Conservation (phyloP, 2,113 vertebrate genomes). For the Callithrix jacchus region DNA sequence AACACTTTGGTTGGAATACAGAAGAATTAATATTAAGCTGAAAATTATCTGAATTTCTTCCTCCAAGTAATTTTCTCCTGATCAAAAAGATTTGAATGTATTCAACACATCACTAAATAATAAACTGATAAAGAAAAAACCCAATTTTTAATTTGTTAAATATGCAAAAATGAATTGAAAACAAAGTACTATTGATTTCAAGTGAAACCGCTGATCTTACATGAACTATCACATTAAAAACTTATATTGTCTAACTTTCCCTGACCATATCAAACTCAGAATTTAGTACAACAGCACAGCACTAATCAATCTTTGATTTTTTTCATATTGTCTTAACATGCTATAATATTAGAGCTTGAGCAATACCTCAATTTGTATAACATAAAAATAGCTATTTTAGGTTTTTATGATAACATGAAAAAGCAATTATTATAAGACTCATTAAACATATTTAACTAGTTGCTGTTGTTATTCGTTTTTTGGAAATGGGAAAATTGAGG, state of each 20-base stretch:
- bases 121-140: not conserved
- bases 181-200: conserved; percentile 40
- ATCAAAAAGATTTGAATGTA: not conserved
- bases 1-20: not conserved
- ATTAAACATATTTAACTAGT: not conserved
- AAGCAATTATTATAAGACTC: not conserved
- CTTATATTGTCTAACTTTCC: not conserved
- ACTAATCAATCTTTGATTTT: not conserved
- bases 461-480: not conserved
- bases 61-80: not conserved
- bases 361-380: not conserved
- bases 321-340: not conserved
- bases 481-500: not conserved
- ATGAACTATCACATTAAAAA: not conserved
- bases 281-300: not conserved
- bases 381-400: not conserved
- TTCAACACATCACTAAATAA: not conserved
- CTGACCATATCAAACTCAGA: not conserved
- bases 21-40: not conserved
- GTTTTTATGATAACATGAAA: not conserved
- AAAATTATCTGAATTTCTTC: not conserved
- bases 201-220: not conserved
- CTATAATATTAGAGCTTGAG: not conserved
- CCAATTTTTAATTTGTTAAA: not conserved
- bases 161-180: not conserved